A percentile compares a stretch with the other conserved stretches of the same genome.
Conservation (phyloP, 2,888 invertebrate species). For the Acleris sparsana region DNA sequence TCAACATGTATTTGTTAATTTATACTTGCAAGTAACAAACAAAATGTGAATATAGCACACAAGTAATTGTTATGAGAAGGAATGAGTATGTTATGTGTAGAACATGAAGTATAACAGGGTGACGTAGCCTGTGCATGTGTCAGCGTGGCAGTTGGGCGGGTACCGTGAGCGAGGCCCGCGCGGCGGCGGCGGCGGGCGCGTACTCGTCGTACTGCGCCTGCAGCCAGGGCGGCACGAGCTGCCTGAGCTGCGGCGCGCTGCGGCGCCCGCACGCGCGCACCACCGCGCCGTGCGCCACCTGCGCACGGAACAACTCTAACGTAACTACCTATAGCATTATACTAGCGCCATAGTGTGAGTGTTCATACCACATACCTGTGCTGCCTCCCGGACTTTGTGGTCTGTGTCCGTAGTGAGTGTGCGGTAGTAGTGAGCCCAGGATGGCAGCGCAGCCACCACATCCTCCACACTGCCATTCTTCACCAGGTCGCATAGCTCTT, state of each 20-base stretch:
- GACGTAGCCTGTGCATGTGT: too few species aligned
- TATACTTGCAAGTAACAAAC: too few species aligned
- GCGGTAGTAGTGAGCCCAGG: constrained; percentile 93
- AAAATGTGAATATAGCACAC: too few species aligned
- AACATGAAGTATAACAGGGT: too few species aligned
- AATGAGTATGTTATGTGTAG: too few species aligned
- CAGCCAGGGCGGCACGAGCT: constrained; percentile 93
- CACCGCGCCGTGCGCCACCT: constrained; percentile 88
- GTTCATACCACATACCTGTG: constrained; percentile 70
- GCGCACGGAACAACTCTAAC: too few species aligned
- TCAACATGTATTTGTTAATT: too few species aligned
- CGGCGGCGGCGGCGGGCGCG: constrained; percentile 91
- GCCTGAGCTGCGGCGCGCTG: constrained; percentile 90
- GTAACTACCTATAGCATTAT: too few species aligned
- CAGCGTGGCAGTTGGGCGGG: too few species aligned
- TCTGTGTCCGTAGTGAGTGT: constrained; percentile 90
- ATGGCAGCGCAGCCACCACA: constrained; percentile 88
- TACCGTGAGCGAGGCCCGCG: constrained; percentile 70
- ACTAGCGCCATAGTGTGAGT: too few species aligned
- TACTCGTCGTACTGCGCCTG: constrained; percentile 93
- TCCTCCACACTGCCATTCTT: constrained; percentile 85
- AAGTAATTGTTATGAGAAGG: too few species aligned
- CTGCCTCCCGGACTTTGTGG: constrained; percentile 91
- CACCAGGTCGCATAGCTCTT: constrained; percentile 90
- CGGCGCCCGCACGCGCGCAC: constrained; percentile 86